Evolutionary conservation across 2,113 vertebrate genomes (phyloP), one percentile per base, ranked within the genome.

Genomic region (Laticauda colubrina): DNA sequence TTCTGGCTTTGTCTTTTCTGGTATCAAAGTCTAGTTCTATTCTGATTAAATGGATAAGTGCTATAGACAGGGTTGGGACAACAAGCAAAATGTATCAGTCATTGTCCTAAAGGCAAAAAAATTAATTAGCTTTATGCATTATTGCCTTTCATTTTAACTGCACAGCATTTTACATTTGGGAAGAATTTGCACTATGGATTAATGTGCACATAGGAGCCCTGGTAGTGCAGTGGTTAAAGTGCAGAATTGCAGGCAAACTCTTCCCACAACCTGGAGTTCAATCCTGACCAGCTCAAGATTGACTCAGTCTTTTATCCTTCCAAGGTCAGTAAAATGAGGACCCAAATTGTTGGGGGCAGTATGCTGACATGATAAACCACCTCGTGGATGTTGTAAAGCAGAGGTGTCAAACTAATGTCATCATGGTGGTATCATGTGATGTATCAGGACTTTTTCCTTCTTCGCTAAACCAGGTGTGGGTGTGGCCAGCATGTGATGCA

Each of bases 141-240:
- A 18, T 57, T 34, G 59, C 51, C 93, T 94, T 94, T 93, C 94
- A 95, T 96, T 96, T 96, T 95, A 95, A 96, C 94, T 94, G 94
- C 92, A 95, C 94, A 95, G 94, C 89, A 94, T 94, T 92, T 95
- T 94, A 95, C 91, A 97, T 91, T 69, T 59, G 95, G 94, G 93
- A 95, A 95, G 91, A 93, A 53, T 0, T 8, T 91, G 56, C 92
- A 89, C 93, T 94, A 9, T 94, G 94, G 94, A 90, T 1, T 61
- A 94, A 94, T 96, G 96, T 96, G 96, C 88, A 92, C 89, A n/a
- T n/a, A 14, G 61, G 29, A 64, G 11, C 26, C 26, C 26, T 64
- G 26, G 3, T 64, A 29, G 26, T 1, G 2, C 26, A 14, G 10
- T 64, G 61, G 26, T 64, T n/a, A 64, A 64, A 64, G 26, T n/a